Conservation (phyloP, 1,140 invertebrate genomes). For the Penaeus vannamei region DNA sequence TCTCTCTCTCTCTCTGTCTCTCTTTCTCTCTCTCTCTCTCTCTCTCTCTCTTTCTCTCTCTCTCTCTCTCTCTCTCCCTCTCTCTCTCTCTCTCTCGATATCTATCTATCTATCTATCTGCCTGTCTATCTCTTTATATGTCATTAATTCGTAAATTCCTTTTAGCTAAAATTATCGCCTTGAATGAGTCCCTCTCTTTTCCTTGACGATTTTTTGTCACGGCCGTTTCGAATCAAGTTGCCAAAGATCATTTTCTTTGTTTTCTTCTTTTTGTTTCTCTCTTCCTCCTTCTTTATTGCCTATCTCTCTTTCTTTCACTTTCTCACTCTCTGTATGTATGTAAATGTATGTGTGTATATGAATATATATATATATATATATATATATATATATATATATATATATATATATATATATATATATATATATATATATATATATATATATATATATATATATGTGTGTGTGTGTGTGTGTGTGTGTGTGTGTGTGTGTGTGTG, state of each 20-base stretch:
- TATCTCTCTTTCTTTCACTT: background rate
- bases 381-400: slow-evolving; percentile 22
- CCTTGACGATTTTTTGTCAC: background rate
- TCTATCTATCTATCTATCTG: too few relatives aligned
- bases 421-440: slow-evolving; percentile 28
- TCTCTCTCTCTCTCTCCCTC: too few relatives aligned
- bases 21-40: too few relatives aligned
- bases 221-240: too few relatives aligned
- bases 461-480: background rate
- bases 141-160: too few relatives aligned
- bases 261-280: background rate
- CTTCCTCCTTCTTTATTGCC: background rate
- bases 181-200: background rate
- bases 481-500: slow-evolving; percentile 13
- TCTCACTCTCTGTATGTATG: too few relatives aligned
- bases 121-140: too few relatives aligned
- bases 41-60: too few relatives aligned
- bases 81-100: too few relatives aligned
- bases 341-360: background rate
- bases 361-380: slow-evolving; percentile 12
- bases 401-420: slow-evolving; percentile 14
- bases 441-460: background rate
- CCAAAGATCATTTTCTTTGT: too few relatives aligned
- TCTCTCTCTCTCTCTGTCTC: too few relatives aligned
- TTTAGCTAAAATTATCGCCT: too few relatives aligned